These are phyloP conservation scores for Acrobasis consociella DNA, from an alignment of 2,888 invertebrate genomes.

Conservation along the genomic window DNA sequence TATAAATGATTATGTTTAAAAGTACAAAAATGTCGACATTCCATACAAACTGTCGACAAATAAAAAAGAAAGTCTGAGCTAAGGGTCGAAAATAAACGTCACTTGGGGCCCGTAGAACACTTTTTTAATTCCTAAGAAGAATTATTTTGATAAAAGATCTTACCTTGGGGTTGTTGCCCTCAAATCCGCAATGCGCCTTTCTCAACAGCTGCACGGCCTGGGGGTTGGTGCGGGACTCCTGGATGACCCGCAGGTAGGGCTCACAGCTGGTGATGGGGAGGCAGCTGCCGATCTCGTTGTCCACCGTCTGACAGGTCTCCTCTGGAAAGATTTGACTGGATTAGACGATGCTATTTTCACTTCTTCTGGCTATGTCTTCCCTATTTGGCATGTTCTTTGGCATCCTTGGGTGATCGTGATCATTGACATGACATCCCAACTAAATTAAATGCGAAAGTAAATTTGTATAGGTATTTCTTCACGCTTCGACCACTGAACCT, in stretches of 20 bases:
- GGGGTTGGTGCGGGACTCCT: constrained; percentile 64
- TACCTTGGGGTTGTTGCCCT: constrained; percentile 85
- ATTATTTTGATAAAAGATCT: neutral
- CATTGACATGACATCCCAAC: too few species aligned
- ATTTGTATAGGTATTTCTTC: too few species aligned
- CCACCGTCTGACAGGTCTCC: constrained; percentile 75
- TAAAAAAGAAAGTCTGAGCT: neutral
- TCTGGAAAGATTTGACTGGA: constrained; percentile 39
- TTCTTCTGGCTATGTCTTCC: too few species aligned
- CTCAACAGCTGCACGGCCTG: constrained; percentile 78
- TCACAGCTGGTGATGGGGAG: constrained; percentile 77
- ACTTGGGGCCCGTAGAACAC: too few species aligned
- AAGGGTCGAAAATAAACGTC: too few species aligned
- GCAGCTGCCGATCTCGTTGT: constrained; percentile 79
- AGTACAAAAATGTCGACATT: too few species aligned
- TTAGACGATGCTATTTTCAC: neutral
- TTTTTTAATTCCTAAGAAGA: too few species aligned
- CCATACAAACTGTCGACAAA: neutral
- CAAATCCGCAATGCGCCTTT: constrained; percentile 87
- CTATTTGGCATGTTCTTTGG: too few species aligned
- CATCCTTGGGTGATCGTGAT: too few species aligned
- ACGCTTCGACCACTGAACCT: too few species aligned
- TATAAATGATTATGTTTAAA: too few species aligned
- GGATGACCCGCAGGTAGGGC: constrained; percentile 64
- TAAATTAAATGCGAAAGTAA: too few species aligned